These are phyloP conservation scores for Heteromyza rotundicornis DNA, from an alignment of 2,888 invertebrate species.

Conservation along the genomic window DNA sequence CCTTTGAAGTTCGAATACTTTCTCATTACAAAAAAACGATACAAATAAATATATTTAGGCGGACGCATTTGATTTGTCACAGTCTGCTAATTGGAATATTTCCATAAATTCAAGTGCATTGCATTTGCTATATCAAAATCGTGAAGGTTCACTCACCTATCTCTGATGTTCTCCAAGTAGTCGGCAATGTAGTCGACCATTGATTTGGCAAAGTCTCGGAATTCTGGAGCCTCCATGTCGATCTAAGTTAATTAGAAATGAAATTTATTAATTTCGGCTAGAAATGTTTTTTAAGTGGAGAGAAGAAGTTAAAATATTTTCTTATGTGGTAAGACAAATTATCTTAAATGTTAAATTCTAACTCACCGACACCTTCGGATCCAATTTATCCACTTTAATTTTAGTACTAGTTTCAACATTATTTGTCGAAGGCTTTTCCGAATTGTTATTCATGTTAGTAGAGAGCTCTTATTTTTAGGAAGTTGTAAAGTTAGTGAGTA, in stretches of 20 bases:
- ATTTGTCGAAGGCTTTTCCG: constrained; percentile 31
- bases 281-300: too few relatives aligned
- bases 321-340: too few relatives aligned
- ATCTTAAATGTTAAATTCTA: too few relatives aligned
- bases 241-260: constrained; percentile 43
- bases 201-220: constrained; percentile 87
- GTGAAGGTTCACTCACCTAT: constrained; percentile 69
- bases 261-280: background rate
- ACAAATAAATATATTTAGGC: background rate
- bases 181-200: constrained; percentile 94
- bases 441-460: constrained; percentile 20
- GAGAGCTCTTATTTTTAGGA: too few relatives aligned
- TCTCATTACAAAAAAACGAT: background rate
- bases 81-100: too few relatives aligned
- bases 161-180: constrained; percentile 92
- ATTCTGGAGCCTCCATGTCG: constrained; percentile 80
- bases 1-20: background rate
- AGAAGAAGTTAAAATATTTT: background rate
- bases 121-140: background rate
- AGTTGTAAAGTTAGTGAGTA: too few relatives aligned
- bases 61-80: too few relatives aligned
- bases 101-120: background rate
- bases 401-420: constrained; percentile 29
- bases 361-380: constrained; percentile 53
- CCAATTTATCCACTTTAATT: constrained; percentile 45